Conservation (phyloP, 2,113 vertebrate species). For the Pelobates fuscus region DNA sequence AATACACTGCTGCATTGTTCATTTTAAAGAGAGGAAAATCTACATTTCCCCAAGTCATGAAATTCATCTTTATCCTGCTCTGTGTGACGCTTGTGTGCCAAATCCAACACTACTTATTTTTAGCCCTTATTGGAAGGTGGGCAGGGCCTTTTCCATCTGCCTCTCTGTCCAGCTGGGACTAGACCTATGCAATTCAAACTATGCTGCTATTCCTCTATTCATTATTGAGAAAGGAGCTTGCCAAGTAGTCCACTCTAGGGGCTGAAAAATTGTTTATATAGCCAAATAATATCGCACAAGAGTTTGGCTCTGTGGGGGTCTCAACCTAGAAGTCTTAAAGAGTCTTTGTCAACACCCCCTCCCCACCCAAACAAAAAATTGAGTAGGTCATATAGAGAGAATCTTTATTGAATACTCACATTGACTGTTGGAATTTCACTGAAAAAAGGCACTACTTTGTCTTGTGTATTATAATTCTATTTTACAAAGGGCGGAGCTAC, state of each 20-base stretch:
- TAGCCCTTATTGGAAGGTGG: constrained; percentile 43
- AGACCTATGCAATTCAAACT: not conserved
- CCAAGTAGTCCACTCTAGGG: not conserved
- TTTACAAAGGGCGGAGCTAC: too few species aligned
- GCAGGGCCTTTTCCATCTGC: constrained; percentile 14
- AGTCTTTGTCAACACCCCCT: too few species aligned
- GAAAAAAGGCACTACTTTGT: too few species aligned
- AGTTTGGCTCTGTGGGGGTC: not conserved
- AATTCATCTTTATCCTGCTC: constrained; percentile 40
- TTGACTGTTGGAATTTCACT: too few species aligned
- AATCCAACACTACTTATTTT: constrained; percentile 39
- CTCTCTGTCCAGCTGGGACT: constrained; percentile 5
- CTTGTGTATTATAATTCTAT: too few species aligned
- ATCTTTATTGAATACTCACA: too few species aligned
- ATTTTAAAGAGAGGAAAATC: constrained; percentile 4
- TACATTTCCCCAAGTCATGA: constrained; percentile 23
- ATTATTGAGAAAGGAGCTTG: not conserved
- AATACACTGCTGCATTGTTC: constrained; percentile 38
- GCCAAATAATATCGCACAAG: not conserved
- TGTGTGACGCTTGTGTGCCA: constrained; percentile 13
- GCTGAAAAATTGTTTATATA: not conserved
- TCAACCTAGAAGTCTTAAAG: not conserved
- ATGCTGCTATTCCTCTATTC: not conserved
- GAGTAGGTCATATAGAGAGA: too few species aligned
- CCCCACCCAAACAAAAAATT: too few species aligned